phyloP scores from a whole-genome alignment of 2,113 vertebrate species.

The Gymnocephalus cernua region DNA sequence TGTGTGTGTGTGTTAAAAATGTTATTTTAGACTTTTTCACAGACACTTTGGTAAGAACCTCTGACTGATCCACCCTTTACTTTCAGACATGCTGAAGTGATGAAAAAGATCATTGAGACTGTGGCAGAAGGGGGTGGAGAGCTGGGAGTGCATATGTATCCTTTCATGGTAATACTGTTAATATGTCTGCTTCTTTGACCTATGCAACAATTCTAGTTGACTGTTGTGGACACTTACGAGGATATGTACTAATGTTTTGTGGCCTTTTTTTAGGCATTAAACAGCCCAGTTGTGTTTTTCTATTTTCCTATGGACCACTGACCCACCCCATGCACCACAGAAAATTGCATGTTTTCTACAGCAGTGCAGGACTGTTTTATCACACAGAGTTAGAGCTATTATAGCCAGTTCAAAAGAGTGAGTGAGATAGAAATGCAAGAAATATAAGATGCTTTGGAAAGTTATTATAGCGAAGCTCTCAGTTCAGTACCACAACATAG shows the following conservation, averaged over 20 bases:
- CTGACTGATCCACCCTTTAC: slow-evolving; percentile 13
- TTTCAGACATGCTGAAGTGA: slow-evolving; percentile 97
- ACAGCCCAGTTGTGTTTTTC: not conserved
- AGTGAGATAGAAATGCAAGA: too few relatives aligned
- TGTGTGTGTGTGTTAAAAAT: not conserved
- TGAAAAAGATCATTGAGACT: slow-evolving; percentile 99
- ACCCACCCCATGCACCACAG: too few relatives aligned
- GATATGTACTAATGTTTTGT: not conserved
- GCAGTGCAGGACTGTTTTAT: not conserved
- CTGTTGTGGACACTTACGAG: not conserved
- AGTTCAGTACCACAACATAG: too few relatives aligned
- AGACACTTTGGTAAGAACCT: not conserved
- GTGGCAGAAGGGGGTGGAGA: slow-evolving; percentile 99
- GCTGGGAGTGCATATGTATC: slow-evolving; percentile 99
- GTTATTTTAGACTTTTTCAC: too few relatives aligned
- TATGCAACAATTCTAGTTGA: not conserved
- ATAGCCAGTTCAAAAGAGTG: too few relatives aligned
- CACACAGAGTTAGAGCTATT: not conserved
- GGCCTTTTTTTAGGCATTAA: not conserved
- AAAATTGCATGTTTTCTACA: too few relatives aligned
- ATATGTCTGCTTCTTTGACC: not conserved
- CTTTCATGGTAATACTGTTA: slow-evolving; percentile 75
- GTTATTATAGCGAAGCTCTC: too few relatives aligned
- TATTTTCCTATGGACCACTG: not conserved
- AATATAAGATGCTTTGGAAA: too few relatives aligned